These are phyloP conservation scores for Apamea anceps DNA, from an alignment of 2,888 invertebrate species.

Conservation along the genomic window DNA sequence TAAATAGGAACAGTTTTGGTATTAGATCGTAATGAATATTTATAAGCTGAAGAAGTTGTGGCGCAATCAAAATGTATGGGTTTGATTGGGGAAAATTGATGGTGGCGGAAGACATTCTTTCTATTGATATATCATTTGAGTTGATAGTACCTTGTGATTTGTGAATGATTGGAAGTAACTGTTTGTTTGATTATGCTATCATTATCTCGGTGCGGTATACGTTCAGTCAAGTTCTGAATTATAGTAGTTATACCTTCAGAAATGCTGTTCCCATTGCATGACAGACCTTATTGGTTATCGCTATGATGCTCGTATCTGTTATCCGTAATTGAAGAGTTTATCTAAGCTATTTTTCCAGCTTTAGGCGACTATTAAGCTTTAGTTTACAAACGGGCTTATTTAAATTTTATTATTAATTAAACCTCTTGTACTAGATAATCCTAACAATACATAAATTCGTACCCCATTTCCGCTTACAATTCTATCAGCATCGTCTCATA, in stretches of 20 bases:
- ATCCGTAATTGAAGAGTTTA: not conserved
- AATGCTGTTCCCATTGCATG: not conserved
- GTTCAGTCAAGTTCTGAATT: slow-evolving; percentile 21
- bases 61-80: slow-evolving; percentile 43
- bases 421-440: not conserved
- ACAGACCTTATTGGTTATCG: not conserved
- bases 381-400: not conserved
- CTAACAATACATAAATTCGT: not conserved
- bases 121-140: slow-evolving; percentile 43
- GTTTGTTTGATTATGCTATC: slow-evolving; percentile 38
- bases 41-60: slow-evolving; percentile 56
- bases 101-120: slow-evolving; percentile 41
- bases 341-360: not conserved
- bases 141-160: slow-evolving; percentile 15
- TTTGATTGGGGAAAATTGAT: slow-evolving; percentile 52
- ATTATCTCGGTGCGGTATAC: slow-evolving; percentile 39
- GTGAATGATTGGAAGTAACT: slow-evolving; percentile 36
- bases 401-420: too few relatives aligned
- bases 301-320: slow-evolving; percentile 1
- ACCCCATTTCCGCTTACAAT: slow-evolving; percentile 36
- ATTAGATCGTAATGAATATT: slow-evolving; percentile 65
- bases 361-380: not conserved
- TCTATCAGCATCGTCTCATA: slow-evolving; percentile 32
- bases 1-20: slow-evolving; percentile 61
- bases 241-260: slow-evolving; percentile 3